These are phyloP conservation scores for Hypolimnas misippus DNA, from an alignment of 2,888 invertebrate genomes.

Conservation along the genomic window DNA sequence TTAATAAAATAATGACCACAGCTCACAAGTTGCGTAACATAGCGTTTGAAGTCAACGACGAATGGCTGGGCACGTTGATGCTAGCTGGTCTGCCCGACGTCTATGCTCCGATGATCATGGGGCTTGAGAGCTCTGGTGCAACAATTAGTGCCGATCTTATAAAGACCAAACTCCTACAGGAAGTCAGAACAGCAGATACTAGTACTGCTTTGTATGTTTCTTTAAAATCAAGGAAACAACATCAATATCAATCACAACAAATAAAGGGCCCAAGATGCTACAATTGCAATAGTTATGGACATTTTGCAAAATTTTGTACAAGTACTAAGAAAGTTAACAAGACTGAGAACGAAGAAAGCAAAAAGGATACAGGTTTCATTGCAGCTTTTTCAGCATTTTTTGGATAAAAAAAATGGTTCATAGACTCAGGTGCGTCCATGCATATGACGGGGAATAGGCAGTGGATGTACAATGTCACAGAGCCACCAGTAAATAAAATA, in stretches of 20 bases:
- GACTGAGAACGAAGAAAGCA: background rate
- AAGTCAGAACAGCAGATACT: background rate
- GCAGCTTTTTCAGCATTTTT: background rate
- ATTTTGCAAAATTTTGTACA: background rate
- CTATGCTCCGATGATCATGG: background rate
- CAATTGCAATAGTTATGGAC: background rate
- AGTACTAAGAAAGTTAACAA: background rate
- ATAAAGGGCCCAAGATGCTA: background rate
- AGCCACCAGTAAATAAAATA: conserved; percentile 17
- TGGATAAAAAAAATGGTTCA: no score
- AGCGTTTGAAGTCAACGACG: conserved; percentile 36
- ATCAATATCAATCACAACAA: no score
- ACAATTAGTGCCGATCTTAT: background rate
- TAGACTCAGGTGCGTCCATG: background rate
- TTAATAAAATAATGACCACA: conserved; percentile 35
- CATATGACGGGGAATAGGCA: background rate
- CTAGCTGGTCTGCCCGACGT: background rate
- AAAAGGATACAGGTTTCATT: background rate
- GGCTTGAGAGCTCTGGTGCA: background rate
- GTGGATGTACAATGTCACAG: conserved; percentile 16
- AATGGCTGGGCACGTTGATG: conserved; percentile 30
- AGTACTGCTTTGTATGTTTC: no score
- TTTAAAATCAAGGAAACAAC: no score
- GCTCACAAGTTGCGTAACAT: conserved; percentile 42
- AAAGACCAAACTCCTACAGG: background rate